Evolutionary conservation across 2,888 invertebrate genomes (phyloP).

Genomic region (Eugnorisma glareosa): DNA sequence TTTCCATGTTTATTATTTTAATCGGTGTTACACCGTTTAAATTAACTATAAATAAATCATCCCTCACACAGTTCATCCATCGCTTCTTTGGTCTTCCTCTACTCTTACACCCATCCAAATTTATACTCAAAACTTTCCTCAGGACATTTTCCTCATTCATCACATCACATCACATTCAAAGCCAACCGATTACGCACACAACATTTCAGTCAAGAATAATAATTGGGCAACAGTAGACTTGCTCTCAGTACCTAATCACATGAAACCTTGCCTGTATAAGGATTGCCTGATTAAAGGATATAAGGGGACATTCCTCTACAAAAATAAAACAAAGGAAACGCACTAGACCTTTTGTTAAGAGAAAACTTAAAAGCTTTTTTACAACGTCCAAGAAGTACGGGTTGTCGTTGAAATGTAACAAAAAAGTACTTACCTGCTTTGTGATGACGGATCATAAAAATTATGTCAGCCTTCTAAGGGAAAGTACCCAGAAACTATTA

Average conservation of each 20-base stretch:
- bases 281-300: conserved; percentile 18
- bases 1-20: no score
- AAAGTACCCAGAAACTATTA: conserved; percentile 42
- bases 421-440: conserved; percentile 57
- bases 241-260: neutral
- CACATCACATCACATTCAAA: no score
- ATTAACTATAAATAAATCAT: no score
- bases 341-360: conserved; percentile 44
- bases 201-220: no score
- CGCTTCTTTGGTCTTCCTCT: no score
- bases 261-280: neutral
- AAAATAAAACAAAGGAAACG: conserved; percentile 49
- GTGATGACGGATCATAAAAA: conserved; percentile 56
- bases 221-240: no score
- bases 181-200: no score
- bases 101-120: no score
- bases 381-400: conserved; percentile 55
- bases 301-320: neutral
- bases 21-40: no score
- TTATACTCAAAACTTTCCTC: no score
- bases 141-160: no score
- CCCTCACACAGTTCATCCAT: no score
- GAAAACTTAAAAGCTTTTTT: conserved; percentile 65
- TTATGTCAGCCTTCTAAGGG: conserved; percentile 44
- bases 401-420: conserved; percentile 58